Base-by-base conservation (phyloP, 64 coral and sea anemone genomes). In the Montipora sp. region DNA sequence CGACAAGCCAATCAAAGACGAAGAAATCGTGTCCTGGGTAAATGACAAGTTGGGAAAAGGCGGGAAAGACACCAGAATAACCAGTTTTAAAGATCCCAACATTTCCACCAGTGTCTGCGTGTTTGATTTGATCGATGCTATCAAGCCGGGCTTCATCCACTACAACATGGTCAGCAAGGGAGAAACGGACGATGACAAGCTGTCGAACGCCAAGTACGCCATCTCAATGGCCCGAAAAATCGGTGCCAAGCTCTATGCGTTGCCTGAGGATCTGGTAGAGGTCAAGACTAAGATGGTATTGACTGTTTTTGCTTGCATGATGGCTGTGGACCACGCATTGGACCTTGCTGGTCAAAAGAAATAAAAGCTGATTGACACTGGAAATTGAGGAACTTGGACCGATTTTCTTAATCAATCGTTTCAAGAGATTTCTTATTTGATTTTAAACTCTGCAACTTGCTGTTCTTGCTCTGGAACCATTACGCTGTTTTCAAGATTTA, bases 221-320 rank as follows among this genome's bases (percentile, higher is more conserved):
- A 94, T 96, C 80, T 99, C 94, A 9, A 99, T 99, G 98, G 94
- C 89, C n/a, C 88, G 98, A 48, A 99, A 84, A 68, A 79, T 91
- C 90, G 98, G 98, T 14, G 92, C 98, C 6, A 80, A 87, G 22
- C 43, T 99, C 57, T 99, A 96, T 58, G 98, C 98, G 7, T 77
- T 99, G 51, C 98, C 98, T 9, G 98, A 99, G 21, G 98, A 99
- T 79, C 75, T 99, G 51, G 92, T 99, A 8, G 94, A 99, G 47
- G 98, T 95, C 0, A 99, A 99, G 48, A 63, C 94, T 3, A 99
- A 99, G 75, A 99, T 99, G 98, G 98, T 99, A 7, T 83, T 99
- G 79, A 99, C 98, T 2, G 95, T 99, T 24, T 99, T 99, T 58
- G 98, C 98, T 18, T 98, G 96, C 68, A 84, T 98, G 75, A 98